Evolutionary conservation across 2,797 vertebrate species (phyloP).

Genomic region (Tenualosa thibaudeaui): DNA sequence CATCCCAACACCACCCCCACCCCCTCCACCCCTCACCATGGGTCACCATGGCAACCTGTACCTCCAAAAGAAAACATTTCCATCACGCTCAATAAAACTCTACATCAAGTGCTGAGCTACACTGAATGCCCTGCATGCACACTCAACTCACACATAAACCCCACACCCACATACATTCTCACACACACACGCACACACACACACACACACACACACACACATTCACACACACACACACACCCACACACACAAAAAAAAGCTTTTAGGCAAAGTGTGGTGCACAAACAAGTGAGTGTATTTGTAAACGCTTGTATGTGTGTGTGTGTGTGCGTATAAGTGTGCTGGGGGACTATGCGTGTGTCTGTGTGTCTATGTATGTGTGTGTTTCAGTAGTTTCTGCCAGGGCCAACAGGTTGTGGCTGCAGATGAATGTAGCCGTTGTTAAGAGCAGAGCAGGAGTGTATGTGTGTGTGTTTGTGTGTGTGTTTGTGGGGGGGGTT

Average conservation of each 20-base stretch:
- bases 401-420: constrained; percentile 5
- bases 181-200: neutral
- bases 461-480: neutral
- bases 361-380: neutral
- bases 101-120: constrained; percentile 7
- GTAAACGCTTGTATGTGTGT: neutral
- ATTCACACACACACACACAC: neutral
- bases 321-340: too few relatives aligned
- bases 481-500: neutral
- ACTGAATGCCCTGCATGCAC: constrained; percentile 18
- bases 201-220: constrained; percentile 25
- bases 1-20: neutral
- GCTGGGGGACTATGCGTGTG: neutral
- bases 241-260: constrained; percentile 1
- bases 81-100: constrained; percentile 45
- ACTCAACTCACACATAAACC: constrained; percentile 11
- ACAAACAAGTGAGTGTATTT: neutral
- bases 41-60: constrained; percentile 36
- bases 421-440: constrained; percentile 50
- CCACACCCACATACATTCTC: neutral
- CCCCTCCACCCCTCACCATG: neutral
- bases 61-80: constrained; percentile 38
- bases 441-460: constrained; percentile 43
- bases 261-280: neutral
- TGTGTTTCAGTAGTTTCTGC: neutral